Conservation (phyloP, 2,113 vertebrate genomes). For the Misgurnus anguillicaudatus region DNA sequence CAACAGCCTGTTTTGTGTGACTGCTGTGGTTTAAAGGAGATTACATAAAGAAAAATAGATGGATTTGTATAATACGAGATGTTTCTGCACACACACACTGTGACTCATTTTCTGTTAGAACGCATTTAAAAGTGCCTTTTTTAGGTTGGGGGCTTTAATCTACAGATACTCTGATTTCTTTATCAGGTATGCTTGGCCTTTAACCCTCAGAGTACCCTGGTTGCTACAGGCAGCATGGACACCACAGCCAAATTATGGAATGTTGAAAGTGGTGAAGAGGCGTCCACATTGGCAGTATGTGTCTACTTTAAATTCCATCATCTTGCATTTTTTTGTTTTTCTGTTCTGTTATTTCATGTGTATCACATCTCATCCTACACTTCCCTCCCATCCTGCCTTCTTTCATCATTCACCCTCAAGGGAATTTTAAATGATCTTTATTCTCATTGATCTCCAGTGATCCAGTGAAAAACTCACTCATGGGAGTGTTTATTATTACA, state of each 20-base stretch:
- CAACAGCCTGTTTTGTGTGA: too few species aligned
- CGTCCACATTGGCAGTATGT: constrained; percentile 81
- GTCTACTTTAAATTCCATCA: constrained; percentile 16
- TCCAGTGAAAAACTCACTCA: constrained; percentile 20
- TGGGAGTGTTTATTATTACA: constrained; percentile 22
- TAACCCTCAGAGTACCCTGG: constrained; percentile 90
- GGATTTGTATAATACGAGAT: too few species aligned
- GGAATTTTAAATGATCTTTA: not conserved
- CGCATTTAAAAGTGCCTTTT: too few species aligned
- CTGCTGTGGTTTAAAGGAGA: too few species aligned
- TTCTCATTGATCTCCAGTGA: constrained; percentile 10
- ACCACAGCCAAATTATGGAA: constrained; percentile 88
- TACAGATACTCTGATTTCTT: not conserved
- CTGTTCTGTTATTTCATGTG: not conserved
- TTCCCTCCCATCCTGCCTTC: not conserved
- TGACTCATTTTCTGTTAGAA: too few species aligned
- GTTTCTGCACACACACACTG: too few species aligned
- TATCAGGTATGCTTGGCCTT: constrained; percentile 90
- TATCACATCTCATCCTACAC: not conserved
- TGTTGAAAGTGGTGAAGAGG: constrained; percentile 85
- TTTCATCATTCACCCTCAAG: not conserved
- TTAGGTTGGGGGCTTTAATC: too few species aligned
- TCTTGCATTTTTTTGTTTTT: not conserved
- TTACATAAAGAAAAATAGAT: too few species aligned
- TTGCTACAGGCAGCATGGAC: constrained; percentile 96